Conservation (phyloP, 1,140 invertebrate genomes). For the Drosophila tani region DNA sequence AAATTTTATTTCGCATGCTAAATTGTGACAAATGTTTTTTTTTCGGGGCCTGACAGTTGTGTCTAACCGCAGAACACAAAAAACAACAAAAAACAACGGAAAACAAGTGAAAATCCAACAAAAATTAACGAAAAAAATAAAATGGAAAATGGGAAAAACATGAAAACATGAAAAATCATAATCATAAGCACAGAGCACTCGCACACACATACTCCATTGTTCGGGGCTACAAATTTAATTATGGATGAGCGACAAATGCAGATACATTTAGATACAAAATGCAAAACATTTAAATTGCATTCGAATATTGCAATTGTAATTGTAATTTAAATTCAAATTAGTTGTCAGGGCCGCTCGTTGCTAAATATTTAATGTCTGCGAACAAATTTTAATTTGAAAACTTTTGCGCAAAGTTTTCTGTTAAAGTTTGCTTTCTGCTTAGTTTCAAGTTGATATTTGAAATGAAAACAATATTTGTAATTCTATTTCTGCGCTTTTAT, state of each 20-base stretch:
- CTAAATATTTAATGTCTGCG: constrained; percentile 64
- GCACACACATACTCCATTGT: neutral
- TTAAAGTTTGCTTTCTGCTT: constrained; percentile 36
- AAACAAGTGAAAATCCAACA: constrained; percentile 25
- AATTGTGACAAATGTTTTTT: constrained; percentile 77
- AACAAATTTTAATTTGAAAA: constrained; percentile 69
- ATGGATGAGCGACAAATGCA: constrained; percentile 54
- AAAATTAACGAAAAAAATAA: constrained; percentile 18
- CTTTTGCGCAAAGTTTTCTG: constrained; percentile 37
- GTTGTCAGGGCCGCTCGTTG: constrained; percentile 33
- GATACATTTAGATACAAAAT: constrained; percentile 20
- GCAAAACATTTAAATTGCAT: constrained; percentile 48
- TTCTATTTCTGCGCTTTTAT: constrained; percentile 21
- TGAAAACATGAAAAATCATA: constrained; percentile 64
- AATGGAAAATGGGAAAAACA: constrained; percentile 4
- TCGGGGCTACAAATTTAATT: constrained; percentile 43
- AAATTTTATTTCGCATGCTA: constrained; percentile 71
- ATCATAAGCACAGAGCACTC: constrained; percentile 54
- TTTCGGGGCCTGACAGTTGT: constrained; percentile 62
- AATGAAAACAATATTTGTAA: constrained; percentile 74
- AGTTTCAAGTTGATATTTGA: constrained; percentile 62
- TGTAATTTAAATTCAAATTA: constrained; percentile 72
- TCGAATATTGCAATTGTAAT: constrained; percentile 30
- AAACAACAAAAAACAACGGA: constrained; percentile 26
- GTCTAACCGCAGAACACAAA: constrained; percentile 68